phyloP scores from a whole-genome alignment of 1,140 invertebrate genomes.

The Rhagoletis zephyria region DNA sequence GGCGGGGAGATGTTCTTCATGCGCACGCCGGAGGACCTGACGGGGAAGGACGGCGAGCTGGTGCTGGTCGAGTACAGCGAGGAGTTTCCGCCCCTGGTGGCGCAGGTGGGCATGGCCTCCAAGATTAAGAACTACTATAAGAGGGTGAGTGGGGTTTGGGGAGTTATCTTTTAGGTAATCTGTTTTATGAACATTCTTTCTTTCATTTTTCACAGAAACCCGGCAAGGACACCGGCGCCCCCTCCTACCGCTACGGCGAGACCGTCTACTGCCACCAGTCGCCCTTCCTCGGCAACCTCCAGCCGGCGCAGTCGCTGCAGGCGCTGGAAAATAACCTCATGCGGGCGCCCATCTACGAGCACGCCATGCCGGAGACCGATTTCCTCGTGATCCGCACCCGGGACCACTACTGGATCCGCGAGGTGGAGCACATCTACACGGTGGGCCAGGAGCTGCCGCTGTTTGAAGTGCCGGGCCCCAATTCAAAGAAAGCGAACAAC shows the following conservation, averaged over 20 bases:
- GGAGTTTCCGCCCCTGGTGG: conserved; percentile 96
- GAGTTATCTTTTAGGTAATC: no score
- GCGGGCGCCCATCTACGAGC: conserved; percentile 92
- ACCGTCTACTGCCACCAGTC: conserved; percentile 96
- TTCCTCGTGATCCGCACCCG: conserved; percentile 95
- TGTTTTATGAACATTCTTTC: no score
- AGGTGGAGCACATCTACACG: conserved; percentile 90
- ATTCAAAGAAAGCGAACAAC: conserved; percentile 98
- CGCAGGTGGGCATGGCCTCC: conserved; percentile 97
- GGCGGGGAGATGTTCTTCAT: conserved; percentile 99
- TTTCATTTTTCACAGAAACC: no score
- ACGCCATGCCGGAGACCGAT: conserved; percentile 86
- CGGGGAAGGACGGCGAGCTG: conserved; percentile 94
- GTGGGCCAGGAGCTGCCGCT: conserved; percentile 97
- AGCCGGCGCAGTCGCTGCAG: conserved; percentile 93
- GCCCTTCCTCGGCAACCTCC: conserved; percentile 95
- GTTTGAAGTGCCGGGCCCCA: conserved; percentile 98
- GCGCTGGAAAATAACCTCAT: conserved; percentile 99
- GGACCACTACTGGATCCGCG: conserved; percentile 91
- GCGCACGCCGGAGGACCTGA: conserved; percentile 95
- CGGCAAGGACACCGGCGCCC: conserved; percentile 91
- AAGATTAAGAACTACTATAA: conserved; percentile 99
- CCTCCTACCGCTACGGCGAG: conserved; percentile 92
- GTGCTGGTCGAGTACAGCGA: conserved; percentile 96
- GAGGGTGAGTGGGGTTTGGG: no score